Evolutionary conservation across 2,113 vertebrate species (phyloP).

Genomic region (Thamnaconus septentrionalis): DNA sequence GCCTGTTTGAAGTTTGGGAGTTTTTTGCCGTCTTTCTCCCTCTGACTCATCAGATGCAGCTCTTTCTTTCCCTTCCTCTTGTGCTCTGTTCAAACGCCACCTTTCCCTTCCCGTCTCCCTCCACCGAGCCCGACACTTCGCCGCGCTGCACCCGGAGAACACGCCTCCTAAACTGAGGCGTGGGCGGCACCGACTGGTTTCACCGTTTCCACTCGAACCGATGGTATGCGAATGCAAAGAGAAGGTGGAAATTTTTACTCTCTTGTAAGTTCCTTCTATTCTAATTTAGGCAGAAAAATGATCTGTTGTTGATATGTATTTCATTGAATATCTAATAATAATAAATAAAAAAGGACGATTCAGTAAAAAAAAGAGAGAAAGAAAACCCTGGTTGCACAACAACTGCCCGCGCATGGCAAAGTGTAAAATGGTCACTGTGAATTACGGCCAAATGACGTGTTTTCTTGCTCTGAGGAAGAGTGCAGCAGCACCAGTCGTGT

Average conservation of each 20-base stretch:
- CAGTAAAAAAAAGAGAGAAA: background rate
- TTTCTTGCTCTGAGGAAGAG: constrained; percentile 65
- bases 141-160: constrained; percentile 42
- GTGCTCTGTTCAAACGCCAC: constrained; percentile 27
- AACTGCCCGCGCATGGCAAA: constrained; percentile 25
- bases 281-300: too few species aligned
- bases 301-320: too few species aligned
- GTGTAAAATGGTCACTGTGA: constrained; percentile 54
- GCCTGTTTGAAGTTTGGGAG: constrained; percentile 49
- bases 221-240: too few species aligned
- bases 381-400: background rate
- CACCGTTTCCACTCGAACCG: too few species aligned
- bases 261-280: too few species aligned
- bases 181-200: too few species aligned
- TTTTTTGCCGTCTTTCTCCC: constrained; percentile 19
- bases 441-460: constrained; percentile 55
- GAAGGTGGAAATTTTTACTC: too few species aligned
- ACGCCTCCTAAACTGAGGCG: constrained; percentile 19
- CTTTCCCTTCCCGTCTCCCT: background rate
- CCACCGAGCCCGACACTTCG: constrained; percentile 33
- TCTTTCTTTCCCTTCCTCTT: constrained; percentile 28
- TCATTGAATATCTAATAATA: too few species aligned
- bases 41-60: constrained; percentile 52
- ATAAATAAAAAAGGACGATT: too few species aligned
- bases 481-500: constrained; percentile 60